Evolutionary conservation across 2,888 invertebrate species (phyloP).

Genomic region (Melikaiella ostensackeni): DNA sequence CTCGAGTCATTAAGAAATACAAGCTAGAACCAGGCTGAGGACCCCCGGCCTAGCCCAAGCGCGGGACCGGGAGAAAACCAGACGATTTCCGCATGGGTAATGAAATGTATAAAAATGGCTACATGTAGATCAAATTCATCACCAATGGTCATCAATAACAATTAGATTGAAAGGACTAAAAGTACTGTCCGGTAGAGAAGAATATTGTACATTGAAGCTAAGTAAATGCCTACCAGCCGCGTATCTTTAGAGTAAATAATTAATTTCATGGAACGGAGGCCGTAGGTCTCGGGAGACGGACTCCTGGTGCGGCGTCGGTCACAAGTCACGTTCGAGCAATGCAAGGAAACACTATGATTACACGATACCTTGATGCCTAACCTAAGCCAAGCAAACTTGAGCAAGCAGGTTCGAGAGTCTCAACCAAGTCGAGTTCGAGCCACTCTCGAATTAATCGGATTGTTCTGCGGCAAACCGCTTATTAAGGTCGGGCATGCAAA

Average conservation of each 20-base stretch:
- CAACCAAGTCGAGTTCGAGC: conserved; percentile 58
- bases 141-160: no score
- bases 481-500: conserved; percentile 73
- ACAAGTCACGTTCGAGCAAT: conserved; percentile 74
- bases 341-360: conserved; percentile 75
- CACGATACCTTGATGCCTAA: conserved; percentile 67
- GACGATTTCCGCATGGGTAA: no score
- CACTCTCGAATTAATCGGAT: conserved; percentile 74
- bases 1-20: no score
- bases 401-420: conserved; percentile 50
- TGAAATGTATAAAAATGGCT: no score
- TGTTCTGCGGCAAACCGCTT: conserved; percentile 74
- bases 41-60: no score
- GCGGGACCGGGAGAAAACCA: no score
- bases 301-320: conserved; percentile 52
- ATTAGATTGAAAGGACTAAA: no score
- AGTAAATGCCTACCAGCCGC: conserved; percentile 40
- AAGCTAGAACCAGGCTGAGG: no score
- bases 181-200: no score
- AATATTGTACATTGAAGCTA: not conserved
- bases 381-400: conserved; percentile 63
- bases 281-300: conserved; percentile 40
- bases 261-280: conserved; percentile 57
- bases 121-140: no score
- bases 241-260: conserved; percentile 54